These are phyloP conservation scores for Allygus modestus DNA, from an alignment of 2,888 invertebrate species.

Conservation along the genomic window DNA sequence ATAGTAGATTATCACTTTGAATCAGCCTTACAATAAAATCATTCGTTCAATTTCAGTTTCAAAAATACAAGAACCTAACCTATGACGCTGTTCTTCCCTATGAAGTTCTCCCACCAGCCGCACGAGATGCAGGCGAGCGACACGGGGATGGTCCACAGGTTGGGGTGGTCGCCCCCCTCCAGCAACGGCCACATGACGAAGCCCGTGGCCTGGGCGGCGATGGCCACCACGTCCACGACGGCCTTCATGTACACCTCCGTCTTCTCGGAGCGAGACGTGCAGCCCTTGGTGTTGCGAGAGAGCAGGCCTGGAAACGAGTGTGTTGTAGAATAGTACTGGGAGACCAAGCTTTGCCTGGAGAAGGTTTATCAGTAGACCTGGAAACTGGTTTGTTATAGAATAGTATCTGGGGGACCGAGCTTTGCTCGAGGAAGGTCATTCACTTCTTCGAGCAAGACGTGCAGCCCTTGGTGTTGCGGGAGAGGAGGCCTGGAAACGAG, in stretches of 20 bases:
- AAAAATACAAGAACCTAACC: constrained; percentile 77
- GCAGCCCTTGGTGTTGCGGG: constrained; percentile 87
- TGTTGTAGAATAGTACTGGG: constrained; percentile 63
- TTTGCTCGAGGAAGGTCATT: too few species aligned
- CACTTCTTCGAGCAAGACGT: constrained; percentile 70
- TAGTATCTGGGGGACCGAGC: too few species aligned
- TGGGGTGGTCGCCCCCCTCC: constrained; percentile 81
- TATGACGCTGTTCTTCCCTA: constrained; percentile 90
- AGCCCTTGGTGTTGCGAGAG: constrained; percentile 88
- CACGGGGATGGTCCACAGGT: constrained; percentile 91
- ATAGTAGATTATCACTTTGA: too few species aligned
- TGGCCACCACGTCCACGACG: constrained; percentile 89
- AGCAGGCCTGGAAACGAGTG: constrained; percentile 79
- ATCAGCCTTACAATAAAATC: too few species aligned
- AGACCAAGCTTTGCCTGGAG: not conserved
- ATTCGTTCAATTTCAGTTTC: too few species aligned
- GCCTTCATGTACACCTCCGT: constrained; percentile 78
- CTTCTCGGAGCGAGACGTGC: constrained; percentile 70
- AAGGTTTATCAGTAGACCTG: not conserved
- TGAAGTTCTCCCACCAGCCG: constrained; percentile 99
- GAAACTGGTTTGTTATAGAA: too few species aligned
- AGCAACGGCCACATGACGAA: constrained; percentile 95
- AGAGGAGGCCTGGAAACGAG: constrained; percentile 81
- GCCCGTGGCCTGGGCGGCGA: constrained; percentile 93
- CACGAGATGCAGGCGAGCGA: constrained; percentile 91